Evolutionary conservation across 1,140 invertebrate genomes (phyloP).

Genomic region (Pteromalus puparum): DNA sequence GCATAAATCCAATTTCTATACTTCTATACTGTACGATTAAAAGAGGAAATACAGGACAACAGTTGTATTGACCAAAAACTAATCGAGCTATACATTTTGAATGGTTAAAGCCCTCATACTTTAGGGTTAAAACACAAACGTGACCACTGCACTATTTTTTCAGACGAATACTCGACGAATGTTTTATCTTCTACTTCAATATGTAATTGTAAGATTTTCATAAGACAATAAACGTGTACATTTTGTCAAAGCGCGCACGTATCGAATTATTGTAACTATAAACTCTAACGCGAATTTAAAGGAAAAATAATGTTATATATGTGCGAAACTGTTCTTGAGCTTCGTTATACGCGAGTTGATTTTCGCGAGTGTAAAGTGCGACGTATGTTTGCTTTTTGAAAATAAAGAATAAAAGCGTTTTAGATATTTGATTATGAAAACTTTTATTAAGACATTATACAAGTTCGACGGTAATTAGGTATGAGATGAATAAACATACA

Average conservation of each 20-base stretch:
- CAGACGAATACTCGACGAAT: conserved; percentile 4
- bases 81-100: neutral
- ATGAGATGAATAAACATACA: no score
- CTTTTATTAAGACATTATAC: neutral
- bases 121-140: neutral
- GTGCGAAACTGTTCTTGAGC: neutral
- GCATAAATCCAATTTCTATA: neutral
- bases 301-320: neutral
- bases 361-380: neutral
- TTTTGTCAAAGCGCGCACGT: neutral
- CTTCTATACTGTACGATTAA: neutral
- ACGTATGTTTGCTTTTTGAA: neutral
- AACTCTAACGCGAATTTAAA: conserved; percentile 17
- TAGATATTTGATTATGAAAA: neutral
- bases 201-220: conserved; percentile 42
- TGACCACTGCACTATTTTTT: conserved; percentile 30
- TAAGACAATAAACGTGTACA: conserved; percentile 49
- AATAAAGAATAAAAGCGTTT: neutral
- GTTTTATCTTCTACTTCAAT: neutral
- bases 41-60: neutral
- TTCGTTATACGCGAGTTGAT: neutral
- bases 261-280: neutral
- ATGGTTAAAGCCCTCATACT: conserved; percentile 20
- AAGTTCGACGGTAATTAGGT: no score
- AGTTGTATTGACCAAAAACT: neutral